Conservation (phyloP, 2,888 invertebrate genomes). For the Trypoxylon attenuatum region DNA sequence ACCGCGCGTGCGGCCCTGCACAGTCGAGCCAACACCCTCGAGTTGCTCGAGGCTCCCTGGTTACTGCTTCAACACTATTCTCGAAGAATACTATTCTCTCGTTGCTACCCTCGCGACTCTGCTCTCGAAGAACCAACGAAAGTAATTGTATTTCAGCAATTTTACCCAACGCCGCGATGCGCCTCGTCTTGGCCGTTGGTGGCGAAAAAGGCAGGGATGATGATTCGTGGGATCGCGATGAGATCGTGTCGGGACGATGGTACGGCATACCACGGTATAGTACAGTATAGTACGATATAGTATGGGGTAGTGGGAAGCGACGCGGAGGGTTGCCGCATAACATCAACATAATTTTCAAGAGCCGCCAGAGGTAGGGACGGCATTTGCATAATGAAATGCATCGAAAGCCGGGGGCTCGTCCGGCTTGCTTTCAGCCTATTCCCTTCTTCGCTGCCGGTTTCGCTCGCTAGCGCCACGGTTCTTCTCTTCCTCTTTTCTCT, state of each 20-base stretch:
- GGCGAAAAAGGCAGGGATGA: not conserved
- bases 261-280: too few species aligned
- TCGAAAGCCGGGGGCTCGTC: conserved; percentile 60
- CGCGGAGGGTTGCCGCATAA: conserved; percentile 58
- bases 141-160: conserved; percentile 68
- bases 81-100: too few species aligned
- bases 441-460: too few species aligned
- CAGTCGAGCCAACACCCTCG: too few species aligned
- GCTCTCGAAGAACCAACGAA: too few species aligned
- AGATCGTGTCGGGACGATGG: not conserved
- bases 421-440: conserved; percentile 34
- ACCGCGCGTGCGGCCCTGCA: too few species aligned
- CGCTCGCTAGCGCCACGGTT: conserved; percentile 12
- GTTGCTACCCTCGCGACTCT: too few species aligned
- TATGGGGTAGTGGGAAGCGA: conserved; percentile 11
- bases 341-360: conserved; percentile 71
- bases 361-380: conserved; percentile 64
- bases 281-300: conserved; percentile 12
- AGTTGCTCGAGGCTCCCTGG: too few species aligned
- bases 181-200: conserved; percentile 22
- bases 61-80: too few species aligned
- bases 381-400: conserved; percentile 70
- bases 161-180: conserved; percentile 60
- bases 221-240: conserved; percentile 12
- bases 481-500: conserved; percentile 1